Base-by-base conservation (phyloP, 2,113 vertebrate genomes). In the Oreotragus oreotragus region DNA sequence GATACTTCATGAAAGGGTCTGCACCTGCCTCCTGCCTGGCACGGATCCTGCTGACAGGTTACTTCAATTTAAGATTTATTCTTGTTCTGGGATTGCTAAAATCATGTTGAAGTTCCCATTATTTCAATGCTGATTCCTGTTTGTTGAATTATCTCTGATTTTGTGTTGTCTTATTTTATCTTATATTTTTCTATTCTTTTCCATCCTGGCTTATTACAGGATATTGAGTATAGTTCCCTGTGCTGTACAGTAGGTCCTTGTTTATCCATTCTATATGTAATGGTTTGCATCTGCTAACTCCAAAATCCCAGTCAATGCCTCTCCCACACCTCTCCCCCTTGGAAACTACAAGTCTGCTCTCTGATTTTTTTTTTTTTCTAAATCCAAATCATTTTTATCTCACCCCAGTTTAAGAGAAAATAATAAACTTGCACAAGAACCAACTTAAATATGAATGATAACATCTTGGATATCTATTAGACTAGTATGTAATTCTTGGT, bases 1-100 rank as follows among this genome's bases (percentile, higher is more conserved):
- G 7, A 25, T 23, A 23, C 3, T 14, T 51, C 10, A 16, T n/a
- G 6, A 14, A 21, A 43, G 36, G 0, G 0, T 28, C 27, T 51
- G 7, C 2, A 3, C 14, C 43, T 49, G 19, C 21, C 14, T 62
- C 14, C 28, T 45, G 10, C 28, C 51, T 70, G 28, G 19, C 53
- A 55, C 1, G 23, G 16, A 11, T 19, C 64, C 17, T 66, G 49
- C 11, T 28, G 10, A 11, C 7, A 43, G 28, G 3, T 55, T 49
- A 19, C 14, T 45, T 97, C 55, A 19, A 7, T 30, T 70, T 77
- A 43, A 62, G 58, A 25, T 23, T 58, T 17, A 5, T 12, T 55
- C 39, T 87, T 14, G 17, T 77, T 16, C 19, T 43, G 12, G 5
- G 4, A 2, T 55, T 91, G 19, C 17, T 79, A 45, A 77, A 55